phyloP scores from a whole-genome alignment of 1,140 invertebrate species.

The Drosophila ohnishii region DNA sequence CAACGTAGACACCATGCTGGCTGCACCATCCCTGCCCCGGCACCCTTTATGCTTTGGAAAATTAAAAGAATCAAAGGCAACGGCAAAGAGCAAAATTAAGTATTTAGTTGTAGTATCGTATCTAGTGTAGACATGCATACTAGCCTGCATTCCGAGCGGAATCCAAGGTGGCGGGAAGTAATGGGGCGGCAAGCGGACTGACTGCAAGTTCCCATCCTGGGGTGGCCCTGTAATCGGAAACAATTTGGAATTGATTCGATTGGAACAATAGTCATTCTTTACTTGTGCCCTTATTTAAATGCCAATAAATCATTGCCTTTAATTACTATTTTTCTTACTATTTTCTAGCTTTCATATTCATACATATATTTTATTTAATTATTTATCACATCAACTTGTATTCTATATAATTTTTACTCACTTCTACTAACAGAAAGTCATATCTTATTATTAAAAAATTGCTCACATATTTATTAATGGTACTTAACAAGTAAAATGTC shows the following conservation, averaged over 20 bases:
- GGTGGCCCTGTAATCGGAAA: constrained; percentile 28
- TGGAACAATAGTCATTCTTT: too few species aligned
- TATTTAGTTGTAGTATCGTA: constrained; percentile 76
- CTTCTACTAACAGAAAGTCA: too few species aligned
- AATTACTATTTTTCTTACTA: too few species aligned
- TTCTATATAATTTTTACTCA: too few species aligned
- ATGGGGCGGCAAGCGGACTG: background rate
- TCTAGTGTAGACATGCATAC: constrained; percentile 68
- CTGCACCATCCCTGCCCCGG: constrained; percentile 14
- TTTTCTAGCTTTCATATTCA: too few species aligned
- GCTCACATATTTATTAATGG: background rate
- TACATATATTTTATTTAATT: too few species aligned
- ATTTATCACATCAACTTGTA: too few species aligned
- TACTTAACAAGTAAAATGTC: background rate
- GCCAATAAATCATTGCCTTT: background rate
- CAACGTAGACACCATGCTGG: constrained; percentile 48
- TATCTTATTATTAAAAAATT: too few species aligned
- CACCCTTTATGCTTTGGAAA: constrained; percentile 55
- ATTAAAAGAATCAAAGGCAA: constrained; percentile 81
- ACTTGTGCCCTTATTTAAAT: too few species aligned
- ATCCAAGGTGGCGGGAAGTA: constrained; percentile 21
- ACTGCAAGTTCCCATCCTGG: constrained; percentile 29
- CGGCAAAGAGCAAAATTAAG: constrained; percentile 76
- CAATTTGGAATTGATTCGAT: constrained; percentile 2
- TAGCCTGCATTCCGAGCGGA: constrained; percentile 53